These are phyloP conservation scores for Oxyura jamaicensis DNA, from an alignment of 2,113 vertebrate species.

Conservation along the genomic window DNA sequence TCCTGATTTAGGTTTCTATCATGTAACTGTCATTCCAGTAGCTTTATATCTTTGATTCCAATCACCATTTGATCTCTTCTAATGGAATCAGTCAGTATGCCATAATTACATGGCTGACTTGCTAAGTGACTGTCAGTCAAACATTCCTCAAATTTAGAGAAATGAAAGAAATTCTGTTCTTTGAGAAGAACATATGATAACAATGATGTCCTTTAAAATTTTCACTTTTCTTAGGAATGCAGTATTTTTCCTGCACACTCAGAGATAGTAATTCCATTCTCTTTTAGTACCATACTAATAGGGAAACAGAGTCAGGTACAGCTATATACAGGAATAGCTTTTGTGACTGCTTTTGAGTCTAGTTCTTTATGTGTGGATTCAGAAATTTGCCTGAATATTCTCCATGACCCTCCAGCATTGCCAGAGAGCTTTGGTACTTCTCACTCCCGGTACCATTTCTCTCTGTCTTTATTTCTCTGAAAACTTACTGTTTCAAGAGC, in stretches of 20 bases:
- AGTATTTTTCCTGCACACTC: neutral
- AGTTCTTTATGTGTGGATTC: neutral
- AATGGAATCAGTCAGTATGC: conserved; percentile 39
- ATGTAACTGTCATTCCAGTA: neutral
- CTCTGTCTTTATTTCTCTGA: neutral
- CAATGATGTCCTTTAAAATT: conserved; percentile 14
- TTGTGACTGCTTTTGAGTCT: neutral
- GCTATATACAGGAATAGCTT: rapidly evolving
- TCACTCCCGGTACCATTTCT: neutral
- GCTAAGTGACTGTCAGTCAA: conserved; percentile 50
- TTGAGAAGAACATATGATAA: neutral
- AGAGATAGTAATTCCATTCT: neutral
- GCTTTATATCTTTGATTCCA: conserved; percentile 41
- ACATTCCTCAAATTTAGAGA: neutral
- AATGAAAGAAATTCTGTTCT: conserved; percentile 16
- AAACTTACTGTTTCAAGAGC: neutral
- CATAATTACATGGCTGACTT: conserved; percentile 9
- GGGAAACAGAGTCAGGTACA: neutral
- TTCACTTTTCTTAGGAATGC: neutral
- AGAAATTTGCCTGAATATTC: neutral
- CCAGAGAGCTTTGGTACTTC: neutral
- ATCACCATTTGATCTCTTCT: conserved; percentile 41
- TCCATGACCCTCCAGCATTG: neutral
- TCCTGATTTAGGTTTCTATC: conserved; percentile 25
- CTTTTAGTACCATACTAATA: neutral